These are phyloP conservation scores for Cyrtodaria siliqua DNA, from an alignment of 2,888 invertebrate species.

Conservation along the genomic window DNA sequence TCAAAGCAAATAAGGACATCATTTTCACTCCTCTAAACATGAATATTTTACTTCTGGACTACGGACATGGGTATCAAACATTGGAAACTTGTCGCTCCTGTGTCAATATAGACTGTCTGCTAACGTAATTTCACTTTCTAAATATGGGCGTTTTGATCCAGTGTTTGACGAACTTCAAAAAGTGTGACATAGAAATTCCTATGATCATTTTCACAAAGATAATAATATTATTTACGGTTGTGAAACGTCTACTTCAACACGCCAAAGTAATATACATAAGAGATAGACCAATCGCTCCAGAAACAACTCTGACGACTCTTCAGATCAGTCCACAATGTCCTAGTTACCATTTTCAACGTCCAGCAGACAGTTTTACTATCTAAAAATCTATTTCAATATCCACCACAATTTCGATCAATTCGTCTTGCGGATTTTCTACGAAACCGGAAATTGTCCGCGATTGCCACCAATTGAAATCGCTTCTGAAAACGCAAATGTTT, in stretches of 20 bases:
- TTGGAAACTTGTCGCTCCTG: slow-evolving; percentile 49
- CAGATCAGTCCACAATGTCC: too few species aligned
- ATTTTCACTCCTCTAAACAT: slow-evolving; percentile 65
- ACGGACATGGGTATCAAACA: slow-evolving; percentile 53
- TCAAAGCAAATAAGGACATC: slow-evolving; percentile 67
- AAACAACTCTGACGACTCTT: too few species aligned
- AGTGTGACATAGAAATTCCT: slow-evolving; percentile 33
- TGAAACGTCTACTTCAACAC: slow-evolving; percentile 4
- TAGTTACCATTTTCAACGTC: not conserved
- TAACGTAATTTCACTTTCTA: slow-evolving; percentile 41
- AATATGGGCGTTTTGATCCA: slow-evolving; percentile 8
- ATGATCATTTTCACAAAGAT: slow-evolving; percentile 38
- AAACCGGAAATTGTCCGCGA: slow-evolving; percentile 33
- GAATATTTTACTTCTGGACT: slow-evolving; percentile 57
- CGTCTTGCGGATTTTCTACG: slow-evolving; percentile 12
- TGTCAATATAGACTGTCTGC: slow-evolving; percentile 62
- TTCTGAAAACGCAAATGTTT: slow-evolving; percentile 12
- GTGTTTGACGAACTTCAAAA: not conserved
- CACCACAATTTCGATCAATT: not conserved
- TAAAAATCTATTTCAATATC: not conserved
- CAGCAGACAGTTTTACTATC: not conserved
- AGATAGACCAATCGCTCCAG: not conserved
- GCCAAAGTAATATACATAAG: slow-evolving; percentile 1
- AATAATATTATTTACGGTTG: slow-evolving; percentile 43
- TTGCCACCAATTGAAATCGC: not conserved